Evolutionary conservation across 2,113 vertebrate species (phyloP).

Genomic region (Sylvia atricapilla): DNA sequence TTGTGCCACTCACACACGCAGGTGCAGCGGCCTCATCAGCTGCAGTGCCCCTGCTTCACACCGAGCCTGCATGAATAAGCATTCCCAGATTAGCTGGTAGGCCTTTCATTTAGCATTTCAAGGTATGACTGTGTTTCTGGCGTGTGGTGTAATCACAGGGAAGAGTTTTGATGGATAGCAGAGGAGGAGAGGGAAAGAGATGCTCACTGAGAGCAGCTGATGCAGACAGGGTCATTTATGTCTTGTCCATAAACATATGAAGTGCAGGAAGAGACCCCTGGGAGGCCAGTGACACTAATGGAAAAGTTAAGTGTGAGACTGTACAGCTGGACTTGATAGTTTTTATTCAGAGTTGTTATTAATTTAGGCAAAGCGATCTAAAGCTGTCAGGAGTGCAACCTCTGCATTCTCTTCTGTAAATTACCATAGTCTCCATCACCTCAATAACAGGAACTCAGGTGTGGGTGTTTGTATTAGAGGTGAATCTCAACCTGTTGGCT

Average conservation of each 20-base stretch:
- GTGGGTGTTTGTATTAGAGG: background rate
- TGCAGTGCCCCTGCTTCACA: background rate
- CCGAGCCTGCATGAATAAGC: background rate
- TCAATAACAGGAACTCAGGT: background rate
- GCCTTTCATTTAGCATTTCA: background rate
- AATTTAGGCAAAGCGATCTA: slow-evolving; percentile 65
- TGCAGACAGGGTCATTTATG: slow-evolving; percentile 62
- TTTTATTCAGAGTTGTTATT: slow-evolving; percentile 42
- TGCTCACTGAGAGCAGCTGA: background rate
- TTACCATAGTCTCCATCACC: slow-evolving; percentile 6
- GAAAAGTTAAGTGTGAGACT: background rate
- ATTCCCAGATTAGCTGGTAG: background rate
- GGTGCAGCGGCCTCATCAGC: background rate
- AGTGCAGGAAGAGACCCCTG: slow-evolving; percentile 21
- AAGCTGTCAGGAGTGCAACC: slow-evolving; percentile 53
- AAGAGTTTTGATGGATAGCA: background rate
- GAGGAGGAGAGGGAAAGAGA: background rate
- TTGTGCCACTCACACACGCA: background rate
- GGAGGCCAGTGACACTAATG: slow-evolving; percentile 38
- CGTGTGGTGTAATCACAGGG: background rate
- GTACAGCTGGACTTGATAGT: slow-evolving; percentile 6
- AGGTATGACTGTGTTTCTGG: background rate
- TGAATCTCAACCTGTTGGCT: background rate
- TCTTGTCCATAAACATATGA: slow-evolving; percentile 58
- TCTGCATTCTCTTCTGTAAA: slow-evolving; percentile 47